A percentile compares a stretch with the other conserved stretches of the same genome.
Evolutionary conservation across 2,888 invertebrate species (phyloP).

Genomic region (Caenorhabditis wallacei): DNA sequence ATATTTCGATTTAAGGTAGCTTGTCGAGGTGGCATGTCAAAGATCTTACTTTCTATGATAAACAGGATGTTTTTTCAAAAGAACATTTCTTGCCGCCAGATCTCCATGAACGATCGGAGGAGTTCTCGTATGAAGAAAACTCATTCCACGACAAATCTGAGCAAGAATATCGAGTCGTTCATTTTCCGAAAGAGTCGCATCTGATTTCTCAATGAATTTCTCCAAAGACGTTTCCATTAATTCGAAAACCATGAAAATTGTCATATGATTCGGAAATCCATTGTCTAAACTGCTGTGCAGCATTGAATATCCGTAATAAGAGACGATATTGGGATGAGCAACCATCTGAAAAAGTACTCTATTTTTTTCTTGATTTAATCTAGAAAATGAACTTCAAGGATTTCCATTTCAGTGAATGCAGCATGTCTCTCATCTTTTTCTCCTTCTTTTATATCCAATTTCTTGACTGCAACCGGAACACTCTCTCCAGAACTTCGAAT

Average conservation of each 20-base stretch:
- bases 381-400: constrained; percentile 47
- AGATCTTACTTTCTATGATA: constrained; percentile 63
- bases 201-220: constrained; percentile 62
- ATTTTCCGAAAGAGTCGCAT: constrained; percentile 56
- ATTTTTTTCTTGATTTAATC: background rate
- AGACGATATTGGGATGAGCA: constrained; percentile 69
- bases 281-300: background rate
- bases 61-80: constrained; percentile 88
- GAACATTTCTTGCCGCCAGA: constrained; percentile 99
- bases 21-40: no score
- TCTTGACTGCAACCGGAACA: constrained; percentile 66
- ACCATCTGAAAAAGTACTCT: constrained; percentile 43
- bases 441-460: constrained; percentile 31
- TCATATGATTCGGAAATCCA: constrained; percentile 7
- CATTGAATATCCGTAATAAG: constrained; percentile 66
- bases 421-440: constrained; percentile 50
- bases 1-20: no score
- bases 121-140: constrained; percentile 98
- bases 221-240: constrained; percentile 67
- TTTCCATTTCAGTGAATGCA: constrained; percentile 67
- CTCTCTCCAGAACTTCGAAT: constrained; percentile 2
- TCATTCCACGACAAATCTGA: constrained; percentile 85
- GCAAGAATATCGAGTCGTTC: constrained; percentile 67
- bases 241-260: constrained; percentile 67
- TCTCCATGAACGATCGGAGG: constrained; percentile 98